Conservation (phyloP, 30 jellyfish, hydroid and myxozoan genomes). For the Mastigias papua region DNA sequence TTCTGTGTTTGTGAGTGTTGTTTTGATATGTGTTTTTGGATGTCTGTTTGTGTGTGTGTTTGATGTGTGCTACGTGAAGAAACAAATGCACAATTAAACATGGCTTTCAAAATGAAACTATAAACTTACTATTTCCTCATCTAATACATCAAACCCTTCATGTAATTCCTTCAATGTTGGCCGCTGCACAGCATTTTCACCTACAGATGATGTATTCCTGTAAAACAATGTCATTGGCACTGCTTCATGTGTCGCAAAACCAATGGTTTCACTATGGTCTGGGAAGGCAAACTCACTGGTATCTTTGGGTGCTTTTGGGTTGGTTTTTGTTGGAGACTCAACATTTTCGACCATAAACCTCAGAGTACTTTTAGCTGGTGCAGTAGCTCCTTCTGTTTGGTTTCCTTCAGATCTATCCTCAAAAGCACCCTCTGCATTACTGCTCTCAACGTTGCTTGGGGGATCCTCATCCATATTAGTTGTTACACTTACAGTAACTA, state of each 20-base stretch:
- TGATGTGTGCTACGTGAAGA: no score
- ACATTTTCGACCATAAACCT: conserved; percentile 84
- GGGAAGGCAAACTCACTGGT: conserved; percentile 48
- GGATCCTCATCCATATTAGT: background rate
- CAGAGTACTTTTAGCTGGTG: conserved; percentile 38
- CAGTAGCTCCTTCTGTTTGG: background rate
- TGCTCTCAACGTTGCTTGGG: background rate
- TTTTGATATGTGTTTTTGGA: no score
- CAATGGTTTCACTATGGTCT: conserved; percentile 66
- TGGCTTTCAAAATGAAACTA: no score
- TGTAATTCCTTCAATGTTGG: conserved; percentile 90
- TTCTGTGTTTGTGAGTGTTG: no score
- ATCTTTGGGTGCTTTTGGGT: conserved; percentile 3
- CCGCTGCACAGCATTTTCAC: conserved; percentile 74
- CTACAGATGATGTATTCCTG: conserved; percentile 77
- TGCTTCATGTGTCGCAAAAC: conserved; percentile 94
- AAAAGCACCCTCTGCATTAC: background rate
- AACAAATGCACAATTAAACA: no score
- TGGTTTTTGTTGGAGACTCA: conserved; percentile 57
- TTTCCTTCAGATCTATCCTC: background rate
- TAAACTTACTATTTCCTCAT: conserved; percentile 62
- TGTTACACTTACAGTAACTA: no score
- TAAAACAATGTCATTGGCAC: conserved; percentile 93
- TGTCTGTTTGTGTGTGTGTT: no score
- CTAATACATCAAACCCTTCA: conserved; percentile 81